Evolutionary conservation across 1,140 invertebrate genomes (phyloP).

Genomic region (Aphelinus atriplicis): DNA sequence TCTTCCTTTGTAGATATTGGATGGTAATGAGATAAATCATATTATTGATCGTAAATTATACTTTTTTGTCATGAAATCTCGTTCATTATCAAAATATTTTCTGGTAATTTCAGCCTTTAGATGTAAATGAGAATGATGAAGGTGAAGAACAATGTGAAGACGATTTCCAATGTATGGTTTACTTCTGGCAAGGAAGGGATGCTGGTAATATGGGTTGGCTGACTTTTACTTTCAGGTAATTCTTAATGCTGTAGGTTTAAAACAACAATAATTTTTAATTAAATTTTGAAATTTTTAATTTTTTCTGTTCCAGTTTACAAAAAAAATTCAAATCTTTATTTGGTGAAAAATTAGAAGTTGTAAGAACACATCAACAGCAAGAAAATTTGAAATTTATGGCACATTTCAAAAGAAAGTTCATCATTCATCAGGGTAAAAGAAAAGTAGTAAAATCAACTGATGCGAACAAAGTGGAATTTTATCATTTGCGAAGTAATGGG

Average conservation of each 20-base stretch:
- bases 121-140: slow-evolving; percentile 73
- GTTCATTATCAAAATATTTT: slow-evolving; percentile 28
- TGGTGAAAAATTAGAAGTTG: slow-evolving; percentile 94
- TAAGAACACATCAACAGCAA: slow-evolving; percentile 97
- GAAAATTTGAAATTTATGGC: slow-evolving; percentile 99
- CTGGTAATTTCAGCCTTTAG: slow-evolving; percentile 54
- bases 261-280: slow-evolving; percentile 24
- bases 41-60: slow-evolving; percentile 38
- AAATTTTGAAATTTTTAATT: slow-evolving; percentile 16
- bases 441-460: slow-evolving; percentile 69
- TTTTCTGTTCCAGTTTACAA: slow-evolving; percentile 76
- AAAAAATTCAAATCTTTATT: slow-evolving; percentile 98
- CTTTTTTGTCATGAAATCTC: not conserved
- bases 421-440: slow-evolving; percentile 92
- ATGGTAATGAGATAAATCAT: slow-evolving; percentile 66
- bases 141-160: slow-evolving; percentile 80
- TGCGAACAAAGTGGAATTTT: slow-evolving; percentile 85
- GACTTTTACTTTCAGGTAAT: slow-evolving; percentile 94
- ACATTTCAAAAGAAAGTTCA: slow-evolving; percentile 95
- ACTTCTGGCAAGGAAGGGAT: slow-evolving; percentile 99
- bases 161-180: slow-evolving; percentile 96
- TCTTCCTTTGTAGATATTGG: slow-evolving; percentile 97
- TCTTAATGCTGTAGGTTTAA: slow-evolving; percentile 14
- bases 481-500: slow-evolving; percentile 95
- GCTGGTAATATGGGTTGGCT: slow-evolving; percentile 99